Evolutionary conservation across 2,888 invertebrate species (phyloP).

Genomic region (Acleris holmiana): DNA sequence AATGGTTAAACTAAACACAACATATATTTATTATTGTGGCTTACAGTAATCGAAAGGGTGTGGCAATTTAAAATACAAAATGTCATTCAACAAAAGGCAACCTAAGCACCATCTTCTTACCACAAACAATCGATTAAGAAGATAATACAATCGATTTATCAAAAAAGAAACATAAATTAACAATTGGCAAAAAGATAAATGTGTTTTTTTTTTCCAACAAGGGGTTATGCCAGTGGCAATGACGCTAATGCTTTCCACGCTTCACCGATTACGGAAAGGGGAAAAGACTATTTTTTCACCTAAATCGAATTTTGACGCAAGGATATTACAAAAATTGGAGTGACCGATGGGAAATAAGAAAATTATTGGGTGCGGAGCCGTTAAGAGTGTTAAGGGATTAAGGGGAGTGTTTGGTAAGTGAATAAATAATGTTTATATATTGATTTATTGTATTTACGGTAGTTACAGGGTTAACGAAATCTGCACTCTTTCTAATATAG

Average conservation of each 20-base stretch:
- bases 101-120: constrained; percentile 61
- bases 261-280: constrained; percentile 60
- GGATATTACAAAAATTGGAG: constrained; percentile 74
- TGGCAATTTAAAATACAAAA: constrained; percentile 47
- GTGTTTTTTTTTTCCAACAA: constrained; percentile 57
- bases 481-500: neutral
- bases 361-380: constrained; percentile 71
- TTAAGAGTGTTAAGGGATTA: constrained; percentile 66
- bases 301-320: constrained; percentile 74
- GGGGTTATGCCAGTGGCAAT: constrained; percentile 54
- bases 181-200: constrained; percentile 59
- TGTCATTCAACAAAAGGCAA: constrained; percentile 46
- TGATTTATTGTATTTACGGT: neutral
- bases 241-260: constrained; percentile 70
- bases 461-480: neutral
- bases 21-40: constrained; percentile 16
- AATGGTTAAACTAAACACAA: constrained; percentile 5
- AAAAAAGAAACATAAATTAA: constrained; percentile 52
- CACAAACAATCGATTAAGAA: constrained; percentile 67
- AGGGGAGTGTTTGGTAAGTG: constrained; percentile 54
- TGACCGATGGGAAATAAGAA: constrained; percentile 71
- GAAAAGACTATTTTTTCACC: constrained; percentile 65
- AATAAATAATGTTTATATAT: constrained; percentile 44
- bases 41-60: constrained; percentile 61
- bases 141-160: constrained; percentile 65